These are phyloP conservation scores for Poicephalus gulielmi DNA, from an alignment of 2,113 vertebrate species.

Conservation along the genomic window DNA sequence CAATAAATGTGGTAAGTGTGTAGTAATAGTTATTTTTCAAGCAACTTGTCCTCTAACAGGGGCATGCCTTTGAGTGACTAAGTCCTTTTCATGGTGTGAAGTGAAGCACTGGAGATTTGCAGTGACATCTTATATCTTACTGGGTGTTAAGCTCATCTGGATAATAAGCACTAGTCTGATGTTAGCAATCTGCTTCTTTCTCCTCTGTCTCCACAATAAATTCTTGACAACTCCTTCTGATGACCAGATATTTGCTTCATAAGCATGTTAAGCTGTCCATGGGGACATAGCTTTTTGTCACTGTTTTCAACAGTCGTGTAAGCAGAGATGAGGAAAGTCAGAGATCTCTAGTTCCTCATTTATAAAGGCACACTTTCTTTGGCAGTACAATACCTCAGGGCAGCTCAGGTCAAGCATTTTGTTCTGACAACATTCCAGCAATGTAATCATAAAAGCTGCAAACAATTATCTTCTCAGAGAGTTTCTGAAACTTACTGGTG, in stretches of 20 bases:
- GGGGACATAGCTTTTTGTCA: background rate
- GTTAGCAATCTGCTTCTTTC: background rate
- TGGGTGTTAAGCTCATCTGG: background rate
- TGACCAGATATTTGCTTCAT: background rate
- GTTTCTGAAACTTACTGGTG: background rate
- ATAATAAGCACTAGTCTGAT: background rate
- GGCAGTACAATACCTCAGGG: background rate
- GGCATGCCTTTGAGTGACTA: background rate
- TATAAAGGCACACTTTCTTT: background rate
- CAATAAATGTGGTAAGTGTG: background rate
- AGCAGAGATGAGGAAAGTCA: background rate
- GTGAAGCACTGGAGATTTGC: background rate
- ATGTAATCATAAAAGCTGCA: background rate
- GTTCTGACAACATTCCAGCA: background rate
- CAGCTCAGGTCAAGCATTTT: background rate
- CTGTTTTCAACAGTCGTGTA: background rate
- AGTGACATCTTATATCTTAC: background rate
- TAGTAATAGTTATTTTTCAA: background rate
- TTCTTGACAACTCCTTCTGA: background rate
- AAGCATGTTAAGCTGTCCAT: background rate
- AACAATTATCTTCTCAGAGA: background rate
- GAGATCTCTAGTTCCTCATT: background rate
- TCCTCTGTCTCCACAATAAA: background rate
- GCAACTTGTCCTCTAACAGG: background rate
- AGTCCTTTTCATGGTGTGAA: background rate